Percentiles rank a stretch among this genome's conserved stretches.
Conservation (phyloP, 2,797 vertebrate genomes). For the Xenopus petersii region DNA sequence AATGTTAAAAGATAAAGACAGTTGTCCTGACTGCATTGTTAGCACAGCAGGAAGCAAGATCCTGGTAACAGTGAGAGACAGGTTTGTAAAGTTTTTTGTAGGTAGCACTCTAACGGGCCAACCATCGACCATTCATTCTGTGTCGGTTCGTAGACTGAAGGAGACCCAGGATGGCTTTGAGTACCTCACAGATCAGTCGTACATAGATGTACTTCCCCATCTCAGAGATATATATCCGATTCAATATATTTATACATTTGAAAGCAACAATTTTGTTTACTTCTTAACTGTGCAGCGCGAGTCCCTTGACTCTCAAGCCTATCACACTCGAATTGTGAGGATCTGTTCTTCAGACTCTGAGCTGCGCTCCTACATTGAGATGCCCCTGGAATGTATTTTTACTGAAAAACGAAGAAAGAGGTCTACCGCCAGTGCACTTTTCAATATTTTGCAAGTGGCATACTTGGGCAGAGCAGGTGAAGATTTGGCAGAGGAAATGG, state of each 20-base stretch:
- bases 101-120: conserved; percentile 77
- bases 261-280: conserved; percentile 86
- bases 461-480: conserved; percentile 80
- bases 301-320: conserved; percentile 73
- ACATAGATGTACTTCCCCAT: conserved; percentile 84
- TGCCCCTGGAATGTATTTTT: conserved; percentile 94
- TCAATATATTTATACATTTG: conserved; percentile 87
- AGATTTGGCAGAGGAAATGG: conserved; percentile 78
- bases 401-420: conserved; percentile 83
- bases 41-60: conserved; percentile 83
- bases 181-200: conserved; percentile 84
- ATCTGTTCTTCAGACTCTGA: conserved; percentile 85
- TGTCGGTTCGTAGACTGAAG: conserved; percentile 87
- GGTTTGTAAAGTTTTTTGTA: conserved; percentile 87
- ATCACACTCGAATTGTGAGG: conserved; percentile 90
- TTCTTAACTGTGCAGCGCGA: conserved; percentile 91
- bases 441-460: conserved; percentile 90
- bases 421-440: conserved; percentile 73
- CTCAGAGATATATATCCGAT: conserved; percentile 83
- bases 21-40: conserved; percentile 83
- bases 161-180: conserved; percentile 91
- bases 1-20: conserved; percentile 59
- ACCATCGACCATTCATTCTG: conserved; percentile 70
- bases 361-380: conserved; percentile 91
- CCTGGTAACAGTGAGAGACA: conserved; percentile 80